These are phyloP conservation scores for Cheirogaleus medius DNA, from an alignment of 2,113 vertebrate species.

Conservation along the genomic window DNA sequence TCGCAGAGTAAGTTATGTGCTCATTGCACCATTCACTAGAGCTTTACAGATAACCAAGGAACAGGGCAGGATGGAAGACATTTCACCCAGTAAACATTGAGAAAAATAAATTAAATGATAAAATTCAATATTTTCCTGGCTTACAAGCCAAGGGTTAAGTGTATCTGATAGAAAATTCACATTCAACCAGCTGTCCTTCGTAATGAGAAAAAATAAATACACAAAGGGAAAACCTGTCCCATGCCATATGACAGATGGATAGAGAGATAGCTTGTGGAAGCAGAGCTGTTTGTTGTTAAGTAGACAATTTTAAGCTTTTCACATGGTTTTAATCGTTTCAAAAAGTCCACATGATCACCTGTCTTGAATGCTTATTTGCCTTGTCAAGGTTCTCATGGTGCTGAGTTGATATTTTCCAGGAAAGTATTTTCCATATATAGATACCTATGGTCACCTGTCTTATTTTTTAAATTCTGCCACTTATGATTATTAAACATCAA, in stretches of 20 bases:
- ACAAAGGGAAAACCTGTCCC: slow-evolving; percentile 65
- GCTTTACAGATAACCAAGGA: not conserved
- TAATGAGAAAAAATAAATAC: slow-evolving; percentile 69
- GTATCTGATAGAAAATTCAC: slow-evolving; percentile 62
- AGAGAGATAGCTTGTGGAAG: slow-evolving; percentile 8
- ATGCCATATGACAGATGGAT: slow-evolving; percentile 51
- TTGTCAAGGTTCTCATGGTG: not conserved
- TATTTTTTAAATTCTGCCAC: not conserved
- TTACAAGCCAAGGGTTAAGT: slow-evolving; percentile 70
- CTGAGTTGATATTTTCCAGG: not conserved
- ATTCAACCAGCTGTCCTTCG: slow-evolving; percentile 63
- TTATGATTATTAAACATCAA: not conserved
- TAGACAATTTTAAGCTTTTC: slow-evolving; percentile 51
- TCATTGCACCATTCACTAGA: not conserved
- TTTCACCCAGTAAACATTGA: not conserved
- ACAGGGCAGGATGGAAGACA: not conserved
- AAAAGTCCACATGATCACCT: slow-evolving; percentile 43
- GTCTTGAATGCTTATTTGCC: slow-evolving; percentile 35
- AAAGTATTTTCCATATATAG: not conserved
- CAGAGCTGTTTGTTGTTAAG: slow-evolving; percentile 52
- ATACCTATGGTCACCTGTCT: not conserved
- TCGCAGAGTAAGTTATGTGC: not conserved
- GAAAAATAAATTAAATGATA: slow-evolving; percentile 51
- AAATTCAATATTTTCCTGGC: slow-evolving; percentile 47
- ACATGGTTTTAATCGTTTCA: slow-evolving; percentile 51